Base-by-base conservation (phyloP, 2,797 vertebrate genomes). In the Sebastes minor region DNA sequence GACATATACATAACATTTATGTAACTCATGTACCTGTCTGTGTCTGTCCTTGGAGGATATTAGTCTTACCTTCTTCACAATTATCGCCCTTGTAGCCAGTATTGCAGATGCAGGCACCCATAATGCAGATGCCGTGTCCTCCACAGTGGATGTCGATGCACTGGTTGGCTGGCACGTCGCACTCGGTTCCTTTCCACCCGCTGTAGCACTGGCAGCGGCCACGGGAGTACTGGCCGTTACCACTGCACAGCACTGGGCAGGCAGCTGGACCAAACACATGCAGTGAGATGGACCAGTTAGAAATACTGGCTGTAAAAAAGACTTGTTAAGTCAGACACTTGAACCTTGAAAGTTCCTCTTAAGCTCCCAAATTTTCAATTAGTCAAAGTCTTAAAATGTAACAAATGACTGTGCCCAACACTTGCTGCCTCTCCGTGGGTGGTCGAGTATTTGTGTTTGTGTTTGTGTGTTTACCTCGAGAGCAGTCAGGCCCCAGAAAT, bases 141-240 rank as follows among this genome's bases (percentile, higher is more conserved):
- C 98, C 97, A 11, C 98, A 99, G 92, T 98, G 97, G 73, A 98
- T 96, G 93, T 99, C 98, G 8, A 99, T 94, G 86, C 98, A 99
- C 94, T 99, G 98, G 76, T 96, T 98, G 20, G 94, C 90, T 1
- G 98, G 98, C 57, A 99, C 96, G 0, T 99, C 98, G 6, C 98
- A 99, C 91, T 99, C 98, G 0, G 98, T 98, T 71, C 98, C 98
- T 93, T 99, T 99, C 98, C 98, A 99, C 57, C 98, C 98, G 0
- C 98, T 99, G 95, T 97, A 98, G 83, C 98, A 99, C 76, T 99
- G 96, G 94, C 98, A 99, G 89, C 98, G 98, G 63, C 98, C 98
- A 35, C 97, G 97, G 79, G 98, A 98, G 91, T 99, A 99, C 89
- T 99, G 98, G 23, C 98, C 98, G 0, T 99, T 99, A 25, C 97